Conservation (phyloP, 1,140 invertebrate genomes). For the Lepidostoma basale region DNA sequence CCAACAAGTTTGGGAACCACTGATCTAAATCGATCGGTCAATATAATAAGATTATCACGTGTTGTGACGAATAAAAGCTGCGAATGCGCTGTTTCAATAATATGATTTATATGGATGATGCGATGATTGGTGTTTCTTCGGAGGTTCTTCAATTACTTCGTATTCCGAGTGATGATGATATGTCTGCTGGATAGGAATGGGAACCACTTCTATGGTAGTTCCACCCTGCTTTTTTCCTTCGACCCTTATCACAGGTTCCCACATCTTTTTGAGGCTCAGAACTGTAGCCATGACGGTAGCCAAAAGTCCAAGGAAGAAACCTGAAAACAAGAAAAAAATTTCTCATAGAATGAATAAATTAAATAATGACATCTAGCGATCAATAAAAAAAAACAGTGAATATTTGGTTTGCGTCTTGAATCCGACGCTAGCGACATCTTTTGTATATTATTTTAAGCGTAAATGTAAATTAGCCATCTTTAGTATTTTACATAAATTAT, state of each 20-base stretch:
- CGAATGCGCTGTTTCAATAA: too few relatives aligned
- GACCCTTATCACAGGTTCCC: slow-evolving; percentile 47
- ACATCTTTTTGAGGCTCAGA: slow-evolving; percentile 52
- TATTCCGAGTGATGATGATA: slow-evolving; percentile 50
- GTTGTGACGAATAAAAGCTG: too few relatives aligned
- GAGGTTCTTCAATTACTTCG: too few relatives aligned
- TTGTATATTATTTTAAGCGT: too few relatives aligned
- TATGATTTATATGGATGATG: slow-evolving; percentile 12
- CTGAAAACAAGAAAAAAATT: slow-evolving; percentile 44
- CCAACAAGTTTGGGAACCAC: too few relatives aligned
- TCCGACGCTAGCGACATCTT: not conserved
- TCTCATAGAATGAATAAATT: not conserved
- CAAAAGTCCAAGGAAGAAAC: slow-evolving; percentile 55
- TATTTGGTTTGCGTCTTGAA: not conserved
- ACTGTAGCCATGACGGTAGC: slow-evolving; percentile 53
- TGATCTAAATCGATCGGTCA: too few relatives aligned
- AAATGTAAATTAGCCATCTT: too few relatives aligned
- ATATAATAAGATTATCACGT: too few relatives aligned
- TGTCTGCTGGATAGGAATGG: slow-evolving; percentile 50
- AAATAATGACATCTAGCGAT: not conserved
- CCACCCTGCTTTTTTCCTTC: slow-evolving; percentile 50
- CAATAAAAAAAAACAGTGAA: not conserved
- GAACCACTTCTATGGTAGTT: slow-evolving; percentile 55
- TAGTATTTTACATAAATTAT: too few relatives aligned
- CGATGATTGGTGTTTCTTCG: too few relatives aligned